Evolutionary conservation across 2,797 vertebrate genomes (phyloP), one percentile per base, ranked within the genome.

Genomic region (Eptatretus atami): DNA sequence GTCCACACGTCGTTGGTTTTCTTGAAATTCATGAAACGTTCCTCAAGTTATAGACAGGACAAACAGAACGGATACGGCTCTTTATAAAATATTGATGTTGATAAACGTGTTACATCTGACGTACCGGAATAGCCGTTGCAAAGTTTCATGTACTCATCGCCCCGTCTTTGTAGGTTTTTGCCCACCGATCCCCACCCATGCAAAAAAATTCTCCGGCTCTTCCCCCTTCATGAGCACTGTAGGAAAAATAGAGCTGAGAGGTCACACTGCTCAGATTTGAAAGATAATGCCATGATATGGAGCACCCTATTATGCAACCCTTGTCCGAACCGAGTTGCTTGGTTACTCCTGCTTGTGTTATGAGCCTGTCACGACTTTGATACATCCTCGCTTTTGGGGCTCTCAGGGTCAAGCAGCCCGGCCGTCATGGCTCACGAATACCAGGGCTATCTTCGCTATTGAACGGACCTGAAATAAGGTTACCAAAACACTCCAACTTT

Each of bases 361-460:
- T 1, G 83, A 84, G 66, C n/a, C 86, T 79, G 0, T 92, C 85
- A 88, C 95, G 87, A 67, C 77, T 76, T 98, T 94, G 78, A 94
- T 87, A 98, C 85, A 66, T 96, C 92, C 74, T 98, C 92, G 86
- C 81, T 69, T 74, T 67, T 96, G 96, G 67, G 86, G 90, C 68
- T 98, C 88, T 98, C 92, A 0, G 92, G 92, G 71, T 98, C 86
- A n/a, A 0, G 84, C 88, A 0, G 90, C 90, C 66, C 90, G 71
- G 67, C 92, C 92, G 70, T 87, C 92, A 98, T 0, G 86, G 92
- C 65, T 98, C 52, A 98, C 86, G 0, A n/a, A 98, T 95, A 67
- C 92, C 90, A 72, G 95, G 90, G 70, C 95, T 98, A 72, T 95
- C 92, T 0, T 83, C 87, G 71, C 90, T 98, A 75, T 98, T 87